These are phyloP conservation scores for Dromaius novaehollandiae DNA, from an alignment of 2,113 vertebrate genomes.

Conservation along the genomic window DNA sequence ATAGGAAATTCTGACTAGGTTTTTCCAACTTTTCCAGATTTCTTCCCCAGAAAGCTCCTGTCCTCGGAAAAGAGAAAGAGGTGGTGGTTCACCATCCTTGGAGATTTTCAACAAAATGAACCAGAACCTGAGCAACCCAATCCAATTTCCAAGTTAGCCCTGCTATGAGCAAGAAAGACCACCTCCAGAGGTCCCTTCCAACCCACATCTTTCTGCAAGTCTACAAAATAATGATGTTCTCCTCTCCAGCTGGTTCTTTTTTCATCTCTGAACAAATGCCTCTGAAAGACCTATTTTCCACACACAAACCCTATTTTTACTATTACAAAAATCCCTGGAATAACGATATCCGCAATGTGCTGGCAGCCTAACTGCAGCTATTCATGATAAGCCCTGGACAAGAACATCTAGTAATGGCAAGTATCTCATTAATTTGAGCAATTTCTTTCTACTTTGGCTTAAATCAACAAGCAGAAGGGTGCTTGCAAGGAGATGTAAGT, in stretches of 20 bases:
- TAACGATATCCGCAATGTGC: not conserved
- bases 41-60: not conserved
- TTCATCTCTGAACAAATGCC: not conserved
- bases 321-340: not conserved
- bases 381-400: not conserved
- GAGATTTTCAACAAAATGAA: not conserved
- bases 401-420: not conserved
- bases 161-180: not conserved
- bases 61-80: not conserved
- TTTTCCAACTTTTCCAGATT: not conserved
- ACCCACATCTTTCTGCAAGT: not conserved
- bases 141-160: not conserved
- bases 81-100: not conserved
- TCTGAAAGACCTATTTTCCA: not conserved
- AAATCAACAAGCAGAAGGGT: not conserved
- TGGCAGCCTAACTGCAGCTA: not conserved
- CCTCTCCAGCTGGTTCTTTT: not conserved
- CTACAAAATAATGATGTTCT: not conserved
- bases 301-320: not conserved
- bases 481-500: not conserved
- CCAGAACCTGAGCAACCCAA: not conserved
- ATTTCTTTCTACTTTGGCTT: not conserved
- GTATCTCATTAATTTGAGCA: not conserved
- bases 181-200: not conserved
- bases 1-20: not conserved